phyloP scores from a whole-genome alignment of 2,888 invertebrate species.

The Cistogaster globosa region DNA sequence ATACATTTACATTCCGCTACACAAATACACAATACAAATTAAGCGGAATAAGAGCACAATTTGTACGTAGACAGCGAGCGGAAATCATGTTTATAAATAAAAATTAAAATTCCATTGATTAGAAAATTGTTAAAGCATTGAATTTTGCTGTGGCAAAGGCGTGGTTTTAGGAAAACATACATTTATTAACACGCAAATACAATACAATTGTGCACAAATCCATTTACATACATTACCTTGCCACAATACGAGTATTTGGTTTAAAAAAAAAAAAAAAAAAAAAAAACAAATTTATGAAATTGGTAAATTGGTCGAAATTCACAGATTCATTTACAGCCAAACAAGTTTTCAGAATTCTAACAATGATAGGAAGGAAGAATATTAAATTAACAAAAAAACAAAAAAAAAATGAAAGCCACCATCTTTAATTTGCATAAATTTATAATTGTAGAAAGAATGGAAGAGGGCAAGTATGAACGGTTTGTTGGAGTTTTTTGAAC shows the following conservation, averaged over 20 bases:
- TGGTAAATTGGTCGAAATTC: slow-evolving; percentile 41
- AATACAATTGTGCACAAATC: slow-evolving; percentile 1
- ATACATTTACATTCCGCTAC: background rate
- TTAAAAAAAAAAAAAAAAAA: background rate
- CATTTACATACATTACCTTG: background rate
- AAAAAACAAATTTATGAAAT: slow-evolving; percentile 44
- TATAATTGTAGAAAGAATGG: slow-evolving; percentile 41
- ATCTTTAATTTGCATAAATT: slow-evolving; percentile 81
- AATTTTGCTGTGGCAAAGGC: slow-evolving; percentile 40
- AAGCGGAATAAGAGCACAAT: slow-evolving; percentile 21
- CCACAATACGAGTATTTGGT: slow-evolving; percentile 8
- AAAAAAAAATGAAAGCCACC: slow-evolving; percentile 66
- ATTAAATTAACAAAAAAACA: slow-evolving; percentile 45
- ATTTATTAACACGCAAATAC: slow-evolving; percentile 40
- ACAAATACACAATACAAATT: slow-evolving; percentile 18
- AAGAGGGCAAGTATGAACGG: background rate
- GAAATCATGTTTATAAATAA: slow-evolving; percentile 75
- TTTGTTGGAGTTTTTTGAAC: background rate
- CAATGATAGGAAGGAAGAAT: slow-evolving; percentile 43
- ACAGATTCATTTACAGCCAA: background rate
- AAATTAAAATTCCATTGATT: slow-evolving; percentile 82
- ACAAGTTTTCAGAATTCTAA: slow-evolving; percentile 8
- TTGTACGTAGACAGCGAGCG: slow-evolving; percentile 33
- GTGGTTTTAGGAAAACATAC: slow-evolving; percentile 36
- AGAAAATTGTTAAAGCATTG: slow-evolving; percentile 81